Percentiles rank a stretch among this genome's conserved stretches.
Conservation (phyloP, 2,888 invertebrate species). For the Coelopa pilipes region DNA sequence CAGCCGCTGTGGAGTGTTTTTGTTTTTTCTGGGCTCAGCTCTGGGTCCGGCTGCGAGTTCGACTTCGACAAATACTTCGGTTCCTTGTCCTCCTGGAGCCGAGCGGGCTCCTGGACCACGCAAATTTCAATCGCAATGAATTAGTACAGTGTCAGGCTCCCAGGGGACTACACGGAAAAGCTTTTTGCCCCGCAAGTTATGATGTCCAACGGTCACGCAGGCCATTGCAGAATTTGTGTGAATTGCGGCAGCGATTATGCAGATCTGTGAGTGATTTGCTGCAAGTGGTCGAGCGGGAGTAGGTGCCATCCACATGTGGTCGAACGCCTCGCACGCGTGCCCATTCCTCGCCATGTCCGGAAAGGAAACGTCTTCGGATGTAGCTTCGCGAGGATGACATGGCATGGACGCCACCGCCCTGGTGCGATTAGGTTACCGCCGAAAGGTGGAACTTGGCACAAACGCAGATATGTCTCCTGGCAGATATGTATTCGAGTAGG, state of each 20-base stretch:
- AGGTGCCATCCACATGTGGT: conserved; percentile 45
- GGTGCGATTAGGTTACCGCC: too few relatives aligned
- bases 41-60: not conserved
- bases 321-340: conserved; percentile 47
- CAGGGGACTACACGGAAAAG: conserved; percentile 44
- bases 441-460: not conserved
- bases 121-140: conserved; percentile 23
- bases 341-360: too few relatives aligned
- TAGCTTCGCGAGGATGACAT: too few relatives aligned
- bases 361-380: too few relatives aligned
- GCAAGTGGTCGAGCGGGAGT: too few relatives aligned
- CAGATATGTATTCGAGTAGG: too few relatives aligned
- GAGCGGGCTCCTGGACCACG: not conserved
- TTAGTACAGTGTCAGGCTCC: conserved; percentile 16
- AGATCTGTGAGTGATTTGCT: not conserved
- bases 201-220: conserved; percentile 10
- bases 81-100: not conserved
- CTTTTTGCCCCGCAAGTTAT: conserved; percentile 38
- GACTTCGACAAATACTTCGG: not conserved
- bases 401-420: too few relatives aligned
- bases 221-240: not conserved
- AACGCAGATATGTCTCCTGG: not conserved
- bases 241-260: not conserved
- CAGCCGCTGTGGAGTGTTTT: conserved; percentile 5
- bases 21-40: not conserved